Percentiles rank a stretch among this genome's conserved stretches.
Conservation (phyloP, 2,113 vertebrate species). For the Toxotes chatareus region DNA sequence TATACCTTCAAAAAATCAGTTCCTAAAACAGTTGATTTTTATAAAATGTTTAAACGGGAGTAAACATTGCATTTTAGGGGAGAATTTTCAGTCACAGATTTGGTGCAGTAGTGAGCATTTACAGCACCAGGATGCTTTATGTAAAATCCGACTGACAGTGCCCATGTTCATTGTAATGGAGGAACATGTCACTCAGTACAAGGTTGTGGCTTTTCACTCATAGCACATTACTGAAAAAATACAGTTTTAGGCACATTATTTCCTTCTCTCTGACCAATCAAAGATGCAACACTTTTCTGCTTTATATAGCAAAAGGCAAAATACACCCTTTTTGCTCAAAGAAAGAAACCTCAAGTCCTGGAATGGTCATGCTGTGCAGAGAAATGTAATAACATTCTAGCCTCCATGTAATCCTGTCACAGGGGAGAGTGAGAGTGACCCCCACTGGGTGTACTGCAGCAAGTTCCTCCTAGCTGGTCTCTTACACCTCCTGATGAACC, state of each 20-base stretch:
- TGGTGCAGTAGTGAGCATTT: background rate
- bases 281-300: background rate
- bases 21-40: no score
- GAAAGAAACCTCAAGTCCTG: background rate
- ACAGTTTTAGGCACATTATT: background rate
- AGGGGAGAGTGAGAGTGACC: constrained; percentile 78
- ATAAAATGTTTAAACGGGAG: no score
- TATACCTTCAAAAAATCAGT: no score
- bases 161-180: no score
- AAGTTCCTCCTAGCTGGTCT: constrained; percentile 80
- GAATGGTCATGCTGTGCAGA: background rate
- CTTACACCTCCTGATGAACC: constrained; percentile 71
- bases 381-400: background rate
- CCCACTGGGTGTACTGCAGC: constrained; percentile 83
- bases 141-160: no score
- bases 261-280: no score
- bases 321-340: background rate
- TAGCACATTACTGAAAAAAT: no score
- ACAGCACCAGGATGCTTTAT: no score
- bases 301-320: background rate
- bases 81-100: background rate
- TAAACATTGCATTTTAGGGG: no score
- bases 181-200: no score
- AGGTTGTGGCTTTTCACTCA: no score
- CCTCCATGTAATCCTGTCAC: constrained; percentile 26